These are phyloP conservation scores for Actias luna DNA, from an alignment of 2,888 invertebrate genomes.

Conservation along the genomic window DNA sequence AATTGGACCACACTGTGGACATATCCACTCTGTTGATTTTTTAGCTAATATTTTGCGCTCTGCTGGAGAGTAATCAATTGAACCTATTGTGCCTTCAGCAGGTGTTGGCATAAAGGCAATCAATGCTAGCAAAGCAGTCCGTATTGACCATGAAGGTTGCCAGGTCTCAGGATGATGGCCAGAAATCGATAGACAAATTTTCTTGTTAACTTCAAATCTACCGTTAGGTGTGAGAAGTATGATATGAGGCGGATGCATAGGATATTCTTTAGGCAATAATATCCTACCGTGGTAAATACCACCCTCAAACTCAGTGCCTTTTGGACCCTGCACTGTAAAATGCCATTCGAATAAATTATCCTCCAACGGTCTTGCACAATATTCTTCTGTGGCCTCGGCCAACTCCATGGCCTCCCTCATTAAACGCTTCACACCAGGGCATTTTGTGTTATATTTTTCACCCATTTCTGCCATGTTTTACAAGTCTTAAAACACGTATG, in stretches of 20 bases:
- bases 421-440: slow-evolving; percentile 93
- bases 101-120: slow-evolving; percentile 97
- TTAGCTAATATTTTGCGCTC: slow-evolving; percentile 91
- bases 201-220: slow-evolving; percentile 95
- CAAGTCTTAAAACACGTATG: slow-evolving; percentile 27
- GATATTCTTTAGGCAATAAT: slow-evolving; percentile 95
- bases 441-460: slow-evolving; percentile 77
- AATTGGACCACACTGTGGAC: slow-evolving; percentile 70
- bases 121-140: slow-evolving; percentile 94
- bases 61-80: slow-evolving; percentile 92
- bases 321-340: slow-evolving; percentile 95
- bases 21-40: slow-evolving; percentile 81
- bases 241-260: slow-evolving; percentile 98
- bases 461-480: slow-evolving; percentile 64
- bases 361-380: slow-evolving; percentile 93
- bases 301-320: slow-evolving; percentile 93
- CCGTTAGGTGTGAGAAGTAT: slow-evolving; percentile 96
- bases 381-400: slow-evolving; percentile 93
- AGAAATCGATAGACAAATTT: slow-evolving; percentile 97
- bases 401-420: slow-evolving; percentile 96
- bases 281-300: slow-evolving; percentile 97
- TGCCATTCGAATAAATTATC: slow-evolving; percentile 99
- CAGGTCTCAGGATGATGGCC: slow-evolving; percentile 99
- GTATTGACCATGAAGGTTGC: slow-evolving; percentile 98
- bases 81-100: slow-evolving; percentile 94